Evolutionary conservation across 2,888 invertebrate genomes (phyloP).

Genomic region (Quadroppia sp.): DNA sequence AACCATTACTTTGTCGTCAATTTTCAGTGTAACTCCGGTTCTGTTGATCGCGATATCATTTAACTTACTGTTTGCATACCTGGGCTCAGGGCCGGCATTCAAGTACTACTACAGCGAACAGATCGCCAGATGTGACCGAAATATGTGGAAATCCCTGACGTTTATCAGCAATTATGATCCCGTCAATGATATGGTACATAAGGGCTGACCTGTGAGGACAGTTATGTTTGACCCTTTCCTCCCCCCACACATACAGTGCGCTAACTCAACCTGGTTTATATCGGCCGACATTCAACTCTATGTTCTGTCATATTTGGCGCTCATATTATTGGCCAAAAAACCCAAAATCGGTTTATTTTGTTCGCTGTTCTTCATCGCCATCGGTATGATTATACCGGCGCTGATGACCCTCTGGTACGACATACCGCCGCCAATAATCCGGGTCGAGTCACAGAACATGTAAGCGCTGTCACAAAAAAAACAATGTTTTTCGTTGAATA

Average conservation of each 20-base stretch:
- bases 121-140: background rate
- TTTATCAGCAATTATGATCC: background rate
- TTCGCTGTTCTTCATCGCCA: background rate
- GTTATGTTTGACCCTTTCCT: background rate
- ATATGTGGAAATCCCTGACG: background rate
- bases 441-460: background rate
- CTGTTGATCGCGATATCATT: background rate
- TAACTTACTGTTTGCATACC: background rate
- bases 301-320: background rate
- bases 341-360: background rate
- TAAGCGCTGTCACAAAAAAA: background rate
- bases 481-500: background rate
- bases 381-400: background rate
- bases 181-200: background rate
- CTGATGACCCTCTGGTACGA: background rate
- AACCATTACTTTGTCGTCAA: background rate
- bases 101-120: background rate
- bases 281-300: slow-evolving; percentile 1
- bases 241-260: background rate
- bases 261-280: background rate
- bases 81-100: background rate
- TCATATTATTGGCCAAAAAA: background rate
- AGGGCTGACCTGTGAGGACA: background rate
- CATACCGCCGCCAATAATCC: background rate
- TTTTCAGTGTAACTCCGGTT: background rate